These are phyloP conservation scores for Caiman crocodilus DNA, from an alignment of 2,797 vertebrate species.

Conservation along the genomic window DNA sequence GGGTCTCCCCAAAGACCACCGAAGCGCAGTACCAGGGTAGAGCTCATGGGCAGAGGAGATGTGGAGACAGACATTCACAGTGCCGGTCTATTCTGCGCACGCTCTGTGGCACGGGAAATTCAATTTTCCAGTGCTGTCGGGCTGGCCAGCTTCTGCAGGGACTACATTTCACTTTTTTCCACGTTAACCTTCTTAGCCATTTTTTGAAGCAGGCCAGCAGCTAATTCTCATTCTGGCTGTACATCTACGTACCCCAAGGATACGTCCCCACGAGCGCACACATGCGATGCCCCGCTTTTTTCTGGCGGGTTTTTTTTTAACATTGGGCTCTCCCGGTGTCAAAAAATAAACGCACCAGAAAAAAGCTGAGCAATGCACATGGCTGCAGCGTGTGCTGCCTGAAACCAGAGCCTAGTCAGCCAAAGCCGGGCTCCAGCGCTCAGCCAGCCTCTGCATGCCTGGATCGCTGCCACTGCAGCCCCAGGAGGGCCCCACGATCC, in stretches of 20 bases:
- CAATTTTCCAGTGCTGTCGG: neutral
- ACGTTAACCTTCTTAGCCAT: neutral
- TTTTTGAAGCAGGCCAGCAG: neutral
- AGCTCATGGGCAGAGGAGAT: neutral
- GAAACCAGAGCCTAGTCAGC: no score
- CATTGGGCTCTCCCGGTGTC: no score
- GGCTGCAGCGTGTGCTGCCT: no score
- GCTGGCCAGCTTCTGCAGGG: neutral
- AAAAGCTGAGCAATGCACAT: no score
- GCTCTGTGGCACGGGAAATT: neutral
- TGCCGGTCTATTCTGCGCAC: accelerated
- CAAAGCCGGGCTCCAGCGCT: no score
- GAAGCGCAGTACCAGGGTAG: neutral
- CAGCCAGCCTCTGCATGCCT: no score
- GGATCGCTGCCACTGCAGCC: no score
- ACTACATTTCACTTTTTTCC: neutral
- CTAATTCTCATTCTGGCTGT: neutral
- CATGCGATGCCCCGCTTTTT: no score
- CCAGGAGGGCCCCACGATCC: no score
- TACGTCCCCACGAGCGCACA: no score
- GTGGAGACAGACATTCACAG: neutral
- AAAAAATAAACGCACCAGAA: no score
- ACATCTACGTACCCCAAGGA: neutral
- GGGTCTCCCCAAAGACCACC: neutral
- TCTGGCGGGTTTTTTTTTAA: no score